Conservation (phyloP, 2,888 invertebrate species). For the Callyntrura sp. region DNA sequence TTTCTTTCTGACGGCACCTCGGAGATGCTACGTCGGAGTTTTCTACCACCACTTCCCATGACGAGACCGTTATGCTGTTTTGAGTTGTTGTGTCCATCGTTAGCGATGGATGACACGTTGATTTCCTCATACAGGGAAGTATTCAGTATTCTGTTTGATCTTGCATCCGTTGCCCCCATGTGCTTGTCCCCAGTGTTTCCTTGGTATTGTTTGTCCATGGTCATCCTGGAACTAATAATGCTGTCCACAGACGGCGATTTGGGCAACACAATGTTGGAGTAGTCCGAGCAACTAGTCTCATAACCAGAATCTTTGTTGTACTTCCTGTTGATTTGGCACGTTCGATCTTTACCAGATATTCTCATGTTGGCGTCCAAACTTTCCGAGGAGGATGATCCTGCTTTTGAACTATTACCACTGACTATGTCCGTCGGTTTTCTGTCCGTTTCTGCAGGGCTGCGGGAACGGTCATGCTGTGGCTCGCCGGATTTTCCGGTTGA, state of each 20-base stretch:
- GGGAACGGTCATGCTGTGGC: constrained; percentile 24
- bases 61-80: background rate
- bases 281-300: constrained; percentile 83
- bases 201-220: constrained; percentile 33
- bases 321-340: constrained; percentile 83
- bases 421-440: constrained; percentile 11
- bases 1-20: constrained; percentile 81
- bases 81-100: constrained; percentile 14
- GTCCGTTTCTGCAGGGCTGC: background rate
- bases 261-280: constrained; percentile 80
- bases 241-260: constrained; percentile 75
- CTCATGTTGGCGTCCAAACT: constrained; percentile 77
- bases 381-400: constrained; percentile 67
- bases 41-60: constrained; percentile 69
- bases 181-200: background rate
- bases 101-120: constrained; percentile 56
- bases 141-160: constrained; percentile 68
- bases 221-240: constrained; percentile 54
- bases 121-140: constrained; percentile 64
- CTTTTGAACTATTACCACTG: constrained; percentile 17
- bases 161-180: constrained; percentile 3
- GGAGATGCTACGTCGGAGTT: constrained; percentile 82
- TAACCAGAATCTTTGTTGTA: constrained; percentile 85
- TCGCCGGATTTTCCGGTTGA: constrained; percentile 2
- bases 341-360: constrained; percentile 81